phyloP scores from a whole-genome alignment of 2,797 vertebrate genomes.

The Onychomys leucogaster region DNA sequence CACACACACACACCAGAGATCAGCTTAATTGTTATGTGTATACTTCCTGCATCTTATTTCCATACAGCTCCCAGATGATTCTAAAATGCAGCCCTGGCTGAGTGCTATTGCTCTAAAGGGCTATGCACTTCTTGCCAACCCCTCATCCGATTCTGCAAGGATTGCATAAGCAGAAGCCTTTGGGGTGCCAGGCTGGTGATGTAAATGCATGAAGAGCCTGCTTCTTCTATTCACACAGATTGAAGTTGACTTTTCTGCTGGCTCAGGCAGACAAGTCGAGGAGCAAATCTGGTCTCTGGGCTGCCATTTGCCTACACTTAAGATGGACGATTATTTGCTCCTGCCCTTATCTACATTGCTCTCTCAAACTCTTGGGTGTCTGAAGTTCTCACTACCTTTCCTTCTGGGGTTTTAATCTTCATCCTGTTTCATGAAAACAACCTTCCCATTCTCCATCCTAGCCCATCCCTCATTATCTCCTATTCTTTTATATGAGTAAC shows the following conservation, averaged over 20 bases:
- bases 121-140: background rate
- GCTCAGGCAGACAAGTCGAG: background rate
- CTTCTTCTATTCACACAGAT: background rate
- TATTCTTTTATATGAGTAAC: background rate
- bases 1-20: background rate
- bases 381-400: background rate
- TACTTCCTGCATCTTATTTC: background rate
- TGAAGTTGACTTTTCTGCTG: slow-evolving; percentile 2
- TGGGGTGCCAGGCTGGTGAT: background rate
- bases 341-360: background rate
- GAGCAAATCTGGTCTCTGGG: background rate
- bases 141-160: background rate
- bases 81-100: background rate
- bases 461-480: accelerated
- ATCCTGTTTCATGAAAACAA: background rate
- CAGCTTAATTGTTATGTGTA: slow-evolving; percentile 27
- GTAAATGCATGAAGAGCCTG: background rate
- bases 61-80: background rate
- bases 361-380: background rate
- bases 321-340: background rate
- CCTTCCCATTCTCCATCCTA: background rate
- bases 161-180: background rate
- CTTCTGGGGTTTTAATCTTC: background rate
- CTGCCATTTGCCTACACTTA: background rate
- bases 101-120: background rate